Percentiles rank a stretch among this genome's conserved stretches.
Evolutionary conservation across 2,113 vertebrate genomes (phyloP).

Genomic region (Carollia perspicillata): DNA sequence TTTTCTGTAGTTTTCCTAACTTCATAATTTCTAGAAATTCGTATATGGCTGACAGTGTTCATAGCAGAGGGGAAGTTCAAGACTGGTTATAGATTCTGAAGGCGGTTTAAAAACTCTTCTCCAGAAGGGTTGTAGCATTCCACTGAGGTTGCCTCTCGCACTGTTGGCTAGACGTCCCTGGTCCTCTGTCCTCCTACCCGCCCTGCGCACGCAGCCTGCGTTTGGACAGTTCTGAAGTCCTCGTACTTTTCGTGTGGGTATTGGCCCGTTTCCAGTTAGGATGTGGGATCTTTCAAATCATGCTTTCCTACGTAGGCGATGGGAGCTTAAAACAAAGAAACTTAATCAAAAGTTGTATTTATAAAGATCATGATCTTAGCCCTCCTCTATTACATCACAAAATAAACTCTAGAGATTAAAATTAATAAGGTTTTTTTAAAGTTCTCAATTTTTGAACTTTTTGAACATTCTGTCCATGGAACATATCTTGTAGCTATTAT

Average conservation of each 20-base stretch:
- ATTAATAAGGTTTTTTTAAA: neutral
- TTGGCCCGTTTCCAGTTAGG: neutral
- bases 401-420: conserved; percentile 19
- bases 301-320: neutral
- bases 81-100: neutral
- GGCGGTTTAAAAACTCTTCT: neutral
- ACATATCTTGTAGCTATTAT: neutral
- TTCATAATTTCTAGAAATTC: neutral
- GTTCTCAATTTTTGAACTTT: neutral
- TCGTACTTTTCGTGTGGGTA: neutral
- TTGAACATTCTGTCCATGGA: conserved; percentile 16
- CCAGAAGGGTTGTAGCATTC: neutral
- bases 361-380: neutral
- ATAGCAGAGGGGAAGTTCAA: neutral
- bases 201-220: neutral
- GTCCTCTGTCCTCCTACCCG: neutral
- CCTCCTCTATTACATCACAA: neutral
- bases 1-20: neutral
- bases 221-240: neutral
- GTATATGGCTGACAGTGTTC: neutral
- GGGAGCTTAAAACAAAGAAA: neutral
- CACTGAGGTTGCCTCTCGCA: neutral
- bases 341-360: neutral
- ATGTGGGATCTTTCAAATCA: neutral
- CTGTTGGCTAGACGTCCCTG: neutral